Conservation (phyloP, 1,140 invertebrate species). For the Saccostrea glomerata region DNA sequence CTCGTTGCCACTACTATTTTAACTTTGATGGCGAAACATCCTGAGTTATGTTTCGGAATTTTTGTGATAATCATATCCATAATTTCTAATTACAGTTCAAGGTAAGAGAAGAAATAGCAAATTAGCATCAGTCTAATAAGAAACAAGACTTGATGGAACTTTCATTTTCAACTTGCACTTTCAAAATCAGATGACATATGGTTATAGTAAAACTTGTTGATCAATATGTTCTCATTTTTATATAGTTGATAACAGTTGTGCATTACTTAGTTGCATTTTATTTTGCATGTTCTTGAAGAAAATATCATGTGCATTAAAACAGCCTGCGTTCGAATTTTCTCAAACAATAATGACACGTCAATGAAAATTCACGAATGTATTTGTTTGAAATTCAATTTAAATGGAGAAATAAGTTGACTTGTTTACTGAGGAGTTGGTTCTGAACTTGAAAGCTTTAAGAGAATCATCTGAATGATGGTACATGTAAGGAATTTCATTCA, state of each 20-base stretch:
- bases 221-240: background rate
- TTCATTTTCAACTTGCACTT: constrained; percentile 38
- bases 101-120: constrained; percentile 47
- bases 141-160: background rate
- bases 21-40: constrained; percentile 67
- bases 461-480: too few relatives aligned
- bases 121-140: background rate
- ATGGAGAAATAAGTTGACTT: background rate
- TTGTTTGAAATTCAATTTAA: background rate
- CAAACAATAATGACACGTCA: background rate
- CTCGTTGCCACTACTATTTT: constrained; percentile 53
- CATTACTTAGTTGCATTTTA: background rate
- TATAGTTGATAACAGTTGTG: background rate
- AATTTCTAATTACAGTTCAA: constrained; percentile 63
- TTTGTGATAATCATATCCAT: constrained; percentile 56
- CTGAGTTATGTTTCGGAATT: constrained; percentile 61
- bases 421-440: background rate
- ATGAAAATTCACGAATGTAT: background rate
- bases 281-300: background rate
- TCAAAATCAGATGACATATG: background rate
- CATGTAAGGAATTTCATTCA: too few relatives aligned
- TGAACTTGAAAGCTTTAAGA: too few relatives aligned
- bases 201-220: background rate
- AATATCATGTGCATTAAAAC: background rate
- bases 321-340: background rate